Evolutionary conservation across 2,888 invertebrate species (phyloP), one percentile per base, ranked within the genome.

Genomic region (Clusia tigrina): DNA sequence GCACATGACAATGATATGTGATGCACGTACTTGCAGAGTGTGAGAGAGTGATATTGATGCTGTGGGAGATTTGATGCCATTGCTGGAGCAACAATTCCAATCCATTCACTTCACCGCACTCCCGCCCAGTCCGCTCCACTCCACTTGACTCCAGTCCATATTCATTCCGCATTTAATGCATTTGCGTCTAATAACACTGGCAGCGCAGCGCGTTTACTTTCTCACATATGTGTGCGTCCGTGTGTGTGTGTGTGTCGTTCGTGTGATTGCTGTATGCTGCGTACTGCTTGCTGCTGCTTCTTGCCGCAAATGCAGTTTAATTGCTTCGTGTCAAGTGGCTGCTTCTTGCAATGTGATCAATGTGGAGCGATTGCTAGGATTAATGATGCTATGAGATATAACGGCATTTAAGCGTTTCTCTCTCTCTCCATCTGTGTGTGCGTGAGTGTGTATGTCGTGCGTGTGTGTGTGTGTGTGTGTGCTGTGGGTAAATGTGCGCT

Each of bases 41-140:
- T 42, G 32, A 9, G 32, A 9, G 32, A n/a, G 32, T 42, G 42
- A 42, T 17, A 42, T n/a, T 42, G 42, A 42, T 42, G 42, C n/a
- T 42, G 42, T 42, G 42, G 42, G 42, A 42, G 42, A 15, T 42
- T 42, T 32, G n/a, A n/a, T n/a, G n/a, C n/a, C n/a, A n/a, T n/a
- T n/a, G n/a, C n/a, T n/a, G n/a, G n/a, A n/a, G n/a, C n/a, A n/a
- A n/a, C n/a, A n/a, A n/a, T n/a, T n/a, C n/a, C n/a, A n/a, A n/a
- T n/a, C n/a, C n/a, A n/a, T n/a, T n/a, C n/a, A n/a, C n/a, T n/a
- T n/a, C 32, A 9, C 12, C 32, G 32, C 6, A 32, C 12, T 6
- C 32, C 6, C 6, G 32, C 12, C 32, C 32, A 6, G 12, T 12
- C 12, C 32, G 32, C 32, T 32, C 6, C 32, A 6, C 32, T 32